phyloP scores from a whole-genome alignment of 2,797 vertebrate species.

The Enteromius unitaeniatus region DNA sequence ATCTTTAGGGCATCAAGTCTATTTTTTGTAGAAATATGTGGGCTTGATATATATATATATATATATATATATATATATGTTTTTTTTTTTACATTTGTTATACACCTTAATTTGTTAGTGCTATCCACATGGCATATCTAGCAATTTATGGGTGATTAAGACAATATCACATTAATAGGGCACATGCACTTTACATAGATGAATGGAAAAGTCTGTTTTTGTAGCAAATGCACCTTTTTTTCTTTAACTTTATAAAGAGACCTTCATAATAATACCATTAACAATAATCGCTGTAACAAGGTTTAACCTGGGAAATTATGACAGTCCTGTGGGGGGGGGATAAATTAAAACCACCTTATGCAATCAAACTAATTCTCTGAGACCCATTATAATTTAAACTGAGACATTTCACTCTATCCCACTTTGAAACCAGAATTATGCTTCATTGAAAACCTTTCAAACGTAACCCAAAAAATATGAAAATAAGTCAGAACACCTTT shows the following conservation, averaged over 20 bases:
- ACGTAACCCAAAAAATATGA: conserved; percentile 38
- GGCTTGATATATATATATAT: conserved; percentile 7
- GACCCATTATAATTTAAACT: background rate
- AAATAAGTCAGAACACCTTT: background rate
- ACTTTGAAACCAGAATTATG: conserved; percentile 29
- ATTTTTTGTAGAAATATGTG: conserved; percentile 30
- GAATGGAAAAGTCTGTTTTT: conserved; percentile 5
- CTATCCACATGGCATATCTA: conserved; percentile 33
- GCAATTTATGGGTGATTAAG: conserved; percentile 16
- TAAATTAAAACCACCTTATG: conserved; percentile 38
- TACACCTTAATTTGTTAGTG: conserved; percentile 28
- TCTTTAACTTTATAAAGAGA: conserved; percentile 26
- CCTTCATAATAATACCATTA: background rate
- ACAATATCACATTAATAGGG: conserved; percentile 39
- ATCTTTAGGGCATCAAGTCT: conserved; percentile 11
- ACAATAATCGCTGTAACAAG: background rate
- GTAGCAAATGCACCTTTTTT: background rate
- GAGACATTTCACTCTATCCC: background rate
- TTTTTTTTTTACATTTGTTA: background rate
- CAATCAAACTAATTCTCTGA: conserved; percentile 6
- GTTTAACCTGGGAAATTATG: background rate
- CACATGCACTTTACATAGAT: conserved; percentile 36
- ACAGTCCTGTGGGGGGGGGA: conserved; percentile 6
- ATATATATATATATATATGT: background rate
- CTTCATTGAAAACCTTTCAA: conserved; percentile 22